Percentiles rank a stretch among this genome's conserved stretches.
phyloP scores from a whole-genome alignment of 2,888 invertebrate genomes.

The Melinaea menophilus region DNA sequence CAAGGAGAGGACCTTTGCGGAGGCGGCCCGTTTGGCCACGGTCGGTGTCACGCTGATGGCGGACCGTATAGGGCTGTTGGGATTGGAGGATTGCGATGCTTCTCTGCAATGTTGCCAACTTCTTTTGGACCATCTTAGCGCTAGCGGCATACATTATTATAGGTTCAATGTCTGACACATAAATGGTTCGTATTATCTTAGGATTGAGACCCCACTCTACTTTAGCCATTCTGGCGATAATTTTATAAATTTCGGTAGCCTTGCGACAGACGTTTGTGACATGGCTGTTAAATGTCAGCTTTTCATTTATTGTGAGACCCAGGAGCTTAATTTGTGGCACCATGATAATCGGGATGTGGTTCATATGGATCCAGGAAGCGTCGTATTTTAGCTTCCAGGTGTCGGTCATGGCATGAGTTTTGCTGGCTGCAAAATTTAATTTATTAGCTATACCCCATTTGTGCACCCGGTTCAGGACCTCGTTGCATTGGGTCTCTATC shows the following conservation, averaged over 20 bases:
- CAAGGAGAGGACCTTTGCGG: too few relatives aligned
- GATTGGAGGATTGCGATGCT: too few relatives aligned
- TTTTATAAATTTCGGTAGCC: conserved; percentile 16
- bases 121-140: conserved; percentile 4
- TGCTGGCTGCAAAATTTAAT: conserved; percentile 18
- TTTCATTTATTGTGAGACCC: neutral
- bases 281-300: neutral
- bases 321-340: neutral
- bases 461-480: too few relatives aligned
- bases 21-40: too few relatives aligned
- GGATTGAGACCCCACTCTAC: conserved; percentile 14
- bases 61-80: too few relatives aligned
- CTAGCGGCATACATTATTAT: conserved; percentile 17
- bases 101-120: neutral
- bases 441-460: conserved; percentile 23
- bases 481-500: too few relatives aligned
- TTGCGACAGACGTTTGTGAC: neutral
- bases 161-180: conserved; percentile 20
- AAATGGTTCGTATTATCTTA: conserved; percentile 16
- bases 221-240: neutral
- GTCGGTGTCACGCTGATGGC: too few relatives aligned
- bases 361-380: too few relatives aligned
- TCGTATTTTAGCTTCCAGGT: too few relatives aligned
- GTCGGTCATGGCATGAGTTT: too few relatives aligned
- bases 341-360: too few relatives aligned